Conservation (phyloP, 2,113 vertebrate genomes). For the Daubentonia madagascariensis region DNA sequence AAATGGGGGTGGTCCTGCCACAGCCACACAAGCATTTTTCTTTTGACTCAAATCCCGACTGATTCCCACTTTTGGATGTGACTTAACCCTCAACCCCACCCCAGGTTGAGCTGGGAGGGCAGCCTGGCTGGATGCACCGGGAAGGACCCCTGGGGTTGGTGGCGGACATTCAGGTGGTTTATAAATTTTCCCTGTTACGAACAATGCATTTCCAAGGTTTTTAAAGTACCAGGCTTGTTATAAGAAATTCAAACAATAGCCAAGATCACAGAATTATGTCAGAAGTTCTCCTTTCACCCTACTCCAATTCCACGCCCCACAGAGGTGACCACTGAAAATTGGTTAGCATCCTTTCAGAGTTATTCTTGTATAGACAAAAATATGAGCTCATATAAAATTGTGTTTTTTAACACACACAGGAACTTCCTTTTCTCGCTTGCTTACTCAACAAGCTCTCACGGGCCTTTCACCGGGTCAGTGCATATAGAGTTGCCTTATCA, state of each 20-base stretch:
- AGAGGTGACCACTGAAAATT: neutral
- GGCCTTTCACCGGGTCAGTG: neutral
- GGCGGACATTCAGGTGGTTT: neutral
- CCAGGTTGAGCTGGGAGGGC: neutral
- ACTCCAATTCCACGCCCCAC: neutral
- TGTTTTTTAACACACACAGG: neutral
- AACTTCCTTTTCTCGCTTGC: neutral
- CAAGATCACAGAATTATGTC: neutral
- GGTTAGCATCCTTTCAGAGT: neutral
- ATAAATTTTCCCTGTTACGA: neutral
- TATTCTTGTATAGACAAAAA: neutral
- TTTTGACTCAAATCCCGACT: neutral
- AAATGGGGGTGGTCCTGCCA: neutral
- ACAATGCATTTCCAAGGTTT: neutral
- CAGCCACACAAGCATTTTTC: neutral
- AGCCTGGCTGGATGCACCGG: neutral
- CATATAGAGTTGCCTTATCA: fast-evolving
- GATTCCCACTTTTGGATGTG: neutral
- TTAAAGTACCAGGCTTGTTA: neutral
- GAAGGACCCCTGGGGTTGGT: neutral
- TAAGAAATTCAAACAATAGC: neutral
- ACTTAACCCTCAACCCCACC: neutral
- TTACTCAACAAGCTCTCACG: neutral
- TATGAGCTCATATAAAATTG: neutral
- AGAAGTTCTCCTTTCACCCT: neutral